Percentiles rank a stretch among this genome's conserved stretches.
Conservation (phyloP, 35 echinoderm and acorn worm species). For the Ophiothrix spiculata region DNA sequence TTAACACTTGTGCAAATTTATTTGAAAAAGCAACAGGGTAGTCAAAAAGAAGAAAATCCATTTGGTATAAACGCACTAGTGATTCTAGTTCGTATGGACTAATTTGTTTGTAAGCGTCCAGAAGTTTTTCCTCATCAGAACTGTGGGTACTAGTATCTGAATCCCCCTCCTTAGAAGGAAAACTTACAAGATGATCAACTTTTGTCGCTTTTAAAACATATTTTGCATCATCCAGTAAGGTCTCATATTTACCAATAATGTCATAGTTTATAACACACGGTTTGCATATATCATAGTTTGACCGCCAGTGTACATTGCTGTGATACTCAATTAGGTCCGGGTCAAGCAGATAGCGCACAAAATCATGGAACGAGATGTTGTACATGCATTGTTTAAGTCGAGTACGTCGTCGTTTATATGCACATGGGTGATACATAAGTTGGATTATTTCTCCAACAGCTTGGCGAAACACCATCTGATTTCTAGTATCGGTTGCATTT, state of each 20-base stretch:
- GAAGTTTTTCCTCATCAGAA: too few species aligned
- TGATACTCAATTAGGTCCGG: neutral
- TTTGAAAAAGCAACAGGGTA: too few species aligned
- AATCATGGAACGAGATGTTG: neutral
- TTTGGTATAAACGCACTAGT: too few species aligned
- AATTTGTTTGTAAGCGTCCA: too few species aligned
- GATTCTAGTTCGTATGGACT: too few species aligned
- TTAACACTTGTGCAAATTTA: too few species aligned
- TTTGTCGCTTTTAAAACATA: neutral
- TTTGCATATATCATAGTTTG: neutral
- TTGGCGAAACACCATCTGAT: too few species aligned
- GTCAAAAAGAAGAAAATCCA: too few species aligned
- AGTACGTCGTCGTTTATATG: neutral
- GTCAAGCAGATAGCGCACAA: neutral
- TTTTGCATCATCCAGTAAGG: neutral
- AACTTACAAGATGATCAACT: constrained; percentile 4
- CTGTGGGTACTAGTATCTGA: neutral
- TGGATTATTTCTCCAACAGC: neutral
- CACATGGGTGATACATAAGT: neutral
- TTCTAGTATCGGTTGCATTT: constrained; percentile 12
- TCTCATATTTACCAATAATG: neutral
- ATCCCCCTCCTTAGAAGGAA: neutral
- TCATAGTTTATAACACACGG: neutral
- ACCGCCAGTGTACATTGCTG: neutral
- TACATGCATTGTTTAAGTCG: neutral